These are phyloP conservation scores for Boloria euphrosyne DNA, from an alignment of 2,888 invertebrate genomes.

Conservation along the genomic window DNA sequence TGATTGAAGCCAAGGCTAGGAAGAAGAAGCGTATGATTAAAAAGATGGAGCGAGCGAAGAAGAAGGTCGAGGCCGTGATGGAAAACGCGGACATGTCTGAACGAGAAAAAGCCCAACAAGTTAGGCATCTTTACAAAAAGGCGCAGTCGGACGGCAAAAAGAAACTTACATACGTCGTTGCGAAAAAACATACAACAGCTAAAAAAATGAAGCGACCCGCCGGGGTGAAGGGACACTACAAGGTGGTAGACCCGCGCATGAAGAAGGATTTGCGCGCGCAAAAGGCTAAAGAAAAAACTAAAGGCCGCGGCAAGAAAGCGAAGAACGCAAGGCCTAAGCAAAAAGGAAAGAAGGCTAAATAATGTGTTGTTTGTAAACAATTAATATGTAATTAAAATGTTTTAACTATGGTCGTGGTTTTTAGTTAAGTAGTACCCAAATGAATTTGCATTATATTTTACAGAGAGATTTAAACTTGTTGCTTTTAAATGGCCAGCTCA, in stretches of 20 bases:
- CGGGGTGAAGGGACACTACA: slow-evolving; percentile 95
- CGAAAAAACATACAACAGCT: slow-evolving; percentile 91
- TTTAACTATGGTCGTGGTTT: not conserved
- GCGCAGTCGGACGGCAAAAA: slow-evolving; percentile 92
- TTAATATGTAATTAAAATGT: slow-evolving; percentile 16
- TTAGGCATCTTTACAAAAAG: slow-evolving; percentile 96
- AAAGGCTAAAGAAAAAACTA: slow-evolving; percentile 84
- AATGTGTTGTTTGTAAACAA: slow-evolving; percentile 18
- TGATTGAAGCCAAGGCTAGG: slow-evolving; percentile 98
- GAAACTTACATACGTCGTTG: slow-evolving; percentile 95
- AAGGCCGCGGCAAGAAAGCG: slow-evolving; percentile 70
- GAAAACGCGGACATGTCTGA: slow-evolving; percentile 95
- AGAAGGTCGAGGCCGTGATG: slow-evolving; percentile 96
- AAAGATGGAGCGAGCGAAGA: slow-evolving; percentile 95
- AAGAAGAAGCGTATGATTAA: slow-evolving; percentile 95
- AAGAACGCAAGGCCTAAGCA: slow-evolving; percentile 53
- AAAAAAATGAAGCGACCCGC: slow-evolving; percentile 90
- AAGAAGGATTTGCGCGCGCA: slow-evolving; percentile 94
- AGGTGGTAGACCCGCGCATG: slow-evolving; percentile 97
- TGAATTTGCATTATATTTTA: too few relatives aligned
- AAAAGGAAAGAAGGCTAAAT: slow-evolving; percentile 63
- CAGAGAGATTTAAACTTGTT: too few relatives aligned
- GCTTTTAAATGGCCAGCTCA: too few relatives aligned
- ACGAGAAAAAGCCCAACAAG: slow-evolving; percentile 94
- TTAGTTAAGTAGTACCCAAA: not conserved